phyloP scores from a whole-genome alignment of 2,113 vertebrate genomes.

The Strix aluco region DNA sequence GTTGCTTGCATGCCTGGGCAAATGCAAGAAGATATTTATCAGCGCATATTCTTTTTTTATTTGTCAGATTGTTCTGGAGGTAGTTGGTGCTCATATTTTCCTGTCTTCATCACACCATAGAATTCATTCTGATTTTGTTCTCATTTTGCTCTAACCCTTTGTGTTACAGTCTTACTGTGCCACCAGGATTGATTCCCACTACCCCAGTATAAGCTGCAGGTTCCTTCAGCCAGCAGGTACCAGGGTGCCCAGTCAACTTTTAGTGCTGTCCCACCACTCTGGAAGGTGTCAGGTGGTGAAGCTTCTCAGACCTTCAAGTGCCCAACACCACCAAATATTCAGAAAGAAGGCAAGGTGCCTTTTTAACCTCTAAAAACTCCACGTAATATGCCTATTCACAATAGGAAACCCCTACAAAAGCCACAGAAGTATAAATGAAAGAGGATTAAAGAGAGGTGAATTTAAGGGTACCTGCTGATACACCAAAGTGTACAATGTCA shows the following conservation, averaged over 20 bases:
- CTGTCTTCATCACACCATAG: background rate
- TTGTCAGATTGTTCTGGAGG: background rate
- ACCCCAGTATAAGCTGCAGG: background rate
- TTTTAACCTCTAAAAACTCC: background rate
- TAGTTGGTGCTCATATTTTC: background rate
- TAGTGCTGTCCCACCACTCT: background rate
- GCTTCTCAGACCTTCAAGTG: background rate
- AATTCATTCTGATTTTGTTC: background rate
- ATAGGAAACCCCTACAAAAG: background rate
- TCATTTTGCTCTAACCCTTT: background rate
- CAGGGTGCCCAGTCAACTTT: background rate
- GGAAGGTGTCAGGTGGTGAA: background rate
- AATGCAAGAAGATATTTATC: background rate
- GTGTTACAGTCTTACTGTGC: background rate
- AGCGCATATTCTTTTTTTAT: background rate
- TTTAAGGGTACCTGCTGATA: background rate
- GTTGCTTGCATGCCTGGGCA: background rate
- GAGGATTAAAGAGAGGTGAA: background rate
- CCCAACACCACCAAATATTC: background rate
- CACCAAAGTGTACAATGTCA: background rate
- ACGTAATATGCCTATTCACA: background rate
- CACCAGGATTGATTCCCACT: background rate
- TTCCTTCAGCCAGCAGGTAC: background rate
- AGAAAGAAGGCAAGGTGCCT: background rate
- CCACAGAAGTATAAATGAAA: background rate